Evolutionary conservation across 1,140 invertebrate genomes (phyloP), one percentile per base, ranked within the genome.

Genomic region (Drosophila yakuba): DNA sequence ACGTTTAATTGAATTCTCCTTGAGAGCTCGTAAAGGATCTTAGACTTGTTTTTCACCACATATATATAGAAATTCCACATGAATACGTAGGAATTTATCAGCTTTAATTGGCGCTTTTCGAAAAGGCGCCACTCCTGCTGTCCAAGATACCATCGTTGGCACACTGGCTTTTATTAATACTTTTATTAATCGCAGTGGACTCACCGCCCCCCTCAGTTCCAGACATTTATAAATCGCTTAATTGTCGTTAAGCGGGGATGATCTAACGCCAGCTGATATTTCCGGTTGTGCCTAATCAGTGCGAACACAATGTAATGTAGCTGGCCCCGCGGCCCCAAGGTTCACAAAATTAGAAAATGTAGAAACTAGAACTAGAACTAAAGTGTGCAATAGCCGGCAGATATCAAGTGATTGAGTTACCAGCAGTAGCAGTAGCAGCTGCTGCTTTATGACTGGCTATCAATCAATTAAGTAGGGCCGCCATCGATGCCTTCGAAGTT

Each of bases 211-310:
- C 11, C 4, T 39, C 12, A 4, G 12, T 38, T 15, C 23, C 2
- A 10, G 55, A 56, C 58, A 58, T 51, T 71, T 78, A 35, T 61
- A 28, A 63, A 57, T 44, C 52, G 56, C 63, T 61, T 86, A 86
- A 86, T 86, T 86, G 82, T 66, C 59, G 73, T 45, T 63, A 48
- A 80, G 51, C 77, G 48, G 43, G 57, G 61, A 86, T 78, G 74
- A 81, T 67, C 81, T 86, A 86, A 74, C 57, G 36, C 38, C 25
- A 20, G 66, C 78, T 78, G 74, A 82, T 82, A 86, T 86, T 86
- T 88, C 81, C 81, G 78, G 60, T 60, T 48, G 43, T 25, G 54
- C 51, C 78, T 85, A 75, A 86, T 78, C 74, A 74, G 61, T 57
- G 78, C 50, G 50, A 72, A 48, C 61, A 76, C 66, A 64, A 55